phyloP scores from a whole-genome alignment of 2,797 vertebrate species.

The Urocyon cinereoargenteus region DNA sequence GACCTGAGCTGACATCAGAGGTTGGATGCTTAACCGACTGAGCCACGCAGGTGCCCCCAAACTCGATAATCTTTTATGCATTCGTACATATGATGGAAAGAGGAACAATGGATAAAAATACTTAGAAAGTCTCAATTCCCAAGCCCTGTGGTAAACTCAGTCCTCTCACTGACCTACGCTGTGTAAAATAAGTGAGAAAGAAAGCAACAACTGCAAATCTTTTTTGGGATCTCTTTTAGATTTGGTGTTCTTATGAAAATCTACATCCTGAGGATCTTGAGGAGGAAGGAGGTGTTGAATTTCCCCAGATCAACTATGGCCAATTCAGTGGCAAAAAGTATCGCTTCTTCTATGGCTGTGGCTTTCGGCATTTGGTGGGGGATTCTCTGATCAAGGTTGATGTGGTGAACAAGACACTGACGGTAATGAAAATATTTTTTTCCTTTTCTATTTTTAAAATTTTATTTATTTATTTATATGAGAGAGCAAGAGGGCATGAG shows the following conservation, averaged over 20 bases:
- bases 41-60: not conserved
- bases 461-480: not conserved
- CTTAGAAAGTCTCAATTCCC: not conserved
- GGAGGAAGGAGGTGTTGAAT: slow-evolving; percentile 93
- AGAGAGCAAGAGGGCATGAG: not conserved
- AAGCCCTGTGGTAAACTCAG: slow-evolving; percentile 18
- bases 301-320: slow-evolving; percentile 96
- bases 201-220: not conserved
- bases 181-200: slow-evolving; percentile 43
- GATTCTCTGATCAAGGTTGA: slow-evolving; percentile 96
- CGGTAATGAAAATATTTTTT: slow-evolving; percentile 85
- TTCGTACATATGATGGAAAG: not conserved
- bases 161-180: not conserved
- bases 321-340: slow-evolving; percentile 91
- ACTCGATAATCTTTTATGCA: not conserved
- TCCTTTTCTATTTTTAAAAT: not conserved
- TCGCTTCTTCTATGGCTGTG: slow-evolving; percentile 95
- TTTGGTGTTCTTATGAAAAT: slow-evolving; percentile 94
- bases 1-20: not conserved
- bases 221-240: slow-evolving; percentile 85
- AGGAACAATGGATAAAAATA: not conserved
- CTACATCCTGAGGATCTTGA: slow-evolving; percentile 91
- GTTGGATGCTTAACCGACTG: not conserved
- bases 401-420: slow-evolving; percentile 92
- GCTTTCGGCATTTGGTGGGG: slow-evolving; percentile 93